Conservation (phyloP, 2,797 vertebrate genomes). For the Ptychadena robeensis region DNA sequence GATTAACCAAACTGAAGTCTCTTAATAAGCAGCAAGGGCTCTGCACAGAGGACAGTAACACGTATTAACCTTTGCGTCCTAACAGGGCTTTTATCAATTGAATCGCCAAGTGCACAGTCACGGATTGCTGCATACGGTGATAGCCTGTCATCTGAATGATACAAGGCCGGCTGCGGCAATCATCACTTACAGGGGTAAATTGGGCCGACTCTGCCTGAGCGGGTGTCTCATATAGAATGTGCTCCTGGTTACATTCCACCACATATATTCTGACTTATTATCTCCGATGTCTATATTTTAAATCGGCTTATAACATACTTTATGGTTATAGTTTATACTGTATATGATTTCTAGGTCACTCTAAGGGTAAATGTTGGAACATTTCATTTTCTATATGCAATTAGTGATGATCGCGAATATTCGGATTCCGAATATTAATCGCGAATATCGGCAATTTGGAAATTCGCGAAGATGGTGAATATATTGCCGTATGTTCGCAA, state of each 20-base stretch:
- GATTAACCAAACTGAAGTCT: slow-evolving; percentile 59
- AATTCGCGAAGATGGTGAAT: too few relatives aligned
- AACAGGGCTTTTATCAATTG: slow-evolving; percentile 58
- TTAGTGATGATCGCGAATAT: too few relatives aligned
- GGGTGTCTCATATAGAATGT: neutral
- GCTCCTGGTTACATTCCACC: slow-evolving; percentile 8
- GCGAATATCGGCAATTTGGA: too few relatives aligned
- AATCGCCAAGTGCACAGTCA: slow-evolving; percentile 52
- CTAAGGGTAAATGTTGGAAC: neutral
- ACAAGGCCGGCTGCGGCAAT: slow-evolving; percentile 9
- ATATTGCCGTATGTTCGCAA: too few relatives aligned
- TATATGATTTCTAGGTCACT: neutral
- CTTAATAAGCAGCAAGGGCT: slow-evolving; percentile 60
- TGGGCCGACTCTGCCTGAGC: slow-evolving; percentile 1
- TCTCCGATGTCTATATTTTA: neutral
- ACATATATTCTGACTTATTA: slow-evolving; percentile 9
- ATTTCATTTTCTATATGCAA: too few relatives aligned
- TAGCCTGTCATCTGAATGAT: slow-evolving; percentile 51
- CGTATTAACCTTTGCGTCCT: slow-evolving; percentile 62
- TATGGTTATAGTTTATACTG: neutral
- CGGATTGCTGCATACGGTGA: slow-evolving; percentile 43
- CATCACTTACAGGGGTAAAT: slow-evolving; percentile 44
- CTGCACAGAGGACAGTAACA: slow-evolving; percentile 54
- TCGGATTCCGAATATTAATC: too few relatives aligned
- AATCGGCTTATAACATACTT: neutral